Percentiles rank a stretch among this genome's conserved stretches.
phyloP scores from a whole-genome alignment of 2,797 vertebrate genomes.

The Sebastes dallii region DNA sequence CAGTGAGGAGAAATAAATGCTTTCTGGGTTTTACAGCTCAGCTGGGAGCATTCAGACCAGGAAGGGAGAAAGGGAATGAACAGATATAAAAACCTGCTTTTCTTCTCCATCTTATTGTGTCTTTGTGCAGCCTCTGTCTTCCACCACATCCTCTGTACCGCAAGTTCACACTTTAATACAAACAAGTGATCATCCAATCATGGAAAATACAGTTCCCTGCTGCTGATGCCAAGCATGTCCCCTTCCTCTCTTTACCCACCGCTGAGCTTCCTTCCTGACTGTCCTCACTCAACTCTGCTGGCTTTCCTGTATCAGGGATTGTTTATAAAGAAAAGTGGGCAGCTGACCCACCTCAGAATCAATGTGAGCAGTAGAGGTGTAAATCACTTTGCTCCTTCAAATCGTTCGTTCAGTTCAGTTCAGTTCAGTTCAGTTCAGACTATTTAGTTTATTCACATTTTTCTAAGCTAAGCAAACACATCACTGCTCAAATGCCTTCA shows the following conservation, averaged over 20 bases:
- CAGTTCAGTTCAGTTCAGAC: background rate
- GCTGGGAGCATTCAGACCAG: slow-evolving; percentile 21
- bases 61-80: slow-evolving; percentile 20
- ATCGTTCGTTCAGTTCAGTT: background rate
- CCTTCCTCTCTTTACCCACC: slow-evolving; percentile 44
- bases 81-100: slow-evolving; percentile 37
- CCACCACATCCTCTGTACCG: slow-evolving; percentile 52
- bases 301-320: slow-evolving; percentile 23
- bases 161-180: slow-evolving; percentile 48
- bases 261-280: slow-evolving; percentile 63
- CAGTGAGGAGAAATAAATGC: slow-evolving; percentile 44
- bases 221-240: slow-evolving; percentile 31
- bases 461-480: background rate
- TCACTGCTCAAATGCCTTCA: background rate
- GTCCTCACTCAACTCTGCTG: slow-evolving; percentile 21
- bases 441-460: background rate
- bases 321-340: slow-evolving; percentile 10
- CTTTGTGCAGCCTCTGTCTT: slow-evolving; percentile 40
- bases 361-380: background rate
- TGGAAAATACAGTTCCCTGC: slow-evolving; percentile 55
- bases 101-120: slow-evolving; percentile 43
- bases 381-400: background rate
- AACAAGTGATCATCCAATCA: slow-evolving; percentile 35
- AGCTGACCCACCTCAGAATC: background rate
- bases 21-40: slow-evolving; percentile 40